Base-by-base conservation (phyloP, 2,888 invertebrate species). In the Linnaemya tessellans region DNA sequence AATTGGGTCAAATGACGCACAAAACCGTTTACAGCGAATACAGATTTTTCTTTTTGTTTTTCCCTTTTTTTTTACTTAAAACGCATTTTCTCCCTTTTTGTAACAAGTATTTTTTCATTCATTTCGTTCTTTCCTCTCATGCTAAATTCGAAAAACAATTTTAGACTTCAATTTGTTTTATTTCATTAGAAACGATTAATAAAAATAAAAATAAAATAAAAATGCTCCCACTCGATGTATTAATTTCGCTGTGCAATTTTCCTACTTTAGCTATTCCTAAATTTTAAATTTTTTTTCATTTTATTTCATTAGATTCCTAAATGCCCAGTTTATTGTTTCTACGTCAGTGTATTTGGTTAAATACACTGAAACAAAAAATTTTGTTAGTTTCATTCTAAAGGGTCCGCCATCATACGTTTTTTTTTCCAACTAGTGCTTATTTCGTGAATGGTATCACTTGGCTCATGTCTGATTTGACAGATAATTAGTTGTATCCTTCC, bases 1-100 rank as follows among this genome's bases (percentile, higher is more conserved):
- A 85, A 85, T 82, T 85, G 65, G 85, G 85, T 85, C 85, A 85
- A 85, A 71, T 82, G 85, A 82, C 82, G 85, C 85, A 85, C 84
- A 79, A 64, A 54, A 46, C 70, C 22, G 43, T 64, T 67, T 30
- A 30, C 54, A 65, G n/a, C 18, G 20, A 54, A 43, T 65, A 56
- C n/a, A 30, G 30, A 30, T 30, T 30, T 30, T n/a, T 30, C 3
- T 30, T 30, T 30, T 30, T 30, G 30, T 30, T 30, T 30, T 30
- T 30, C 30, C 38, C n/a, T 18, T 35, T 1, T 54, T 43, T 65
- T 35, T 51, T n/a, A 20, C 35, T 20, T 43, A 65, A 78, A 65
- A n/a, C 67, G 60, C 68, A 70, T 46, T 70, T 65, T 35, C 25
- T 22, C 3, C 10, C n/a, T 62, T 22, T n/a, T n/a, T 43, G 8